These are phyloP conservation scores for Colistium nudipinnis DNA, from an alignment of 2,113 vertebrate genomes.

Conservation along the genomic window DNA sequence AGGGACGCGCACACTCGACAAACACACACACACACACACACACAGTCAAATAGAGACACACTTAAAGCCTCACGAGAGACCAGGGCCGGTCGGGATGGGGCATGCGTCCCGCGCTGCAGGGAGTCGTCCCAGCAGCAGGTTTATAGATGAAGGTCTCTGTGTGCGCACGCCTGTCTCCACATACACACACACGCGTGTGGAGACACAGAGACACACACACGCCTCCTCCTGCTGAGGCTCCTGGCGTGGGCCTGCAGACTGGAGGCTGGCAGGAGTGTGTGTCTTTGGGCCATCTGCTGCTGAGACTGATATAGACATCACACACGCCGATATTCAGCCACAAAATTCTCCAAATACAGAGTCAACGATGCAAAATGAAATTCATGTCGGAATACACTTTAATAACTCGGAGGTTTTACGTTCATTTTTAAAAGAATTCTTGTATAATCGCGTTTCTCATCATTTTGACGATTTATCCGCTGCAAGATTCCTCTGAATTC, in stretches of 20 bases:
- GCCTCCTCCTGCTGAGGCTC: conserved; percentile 50
- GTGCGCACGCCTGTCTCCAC: conserved; percentile 7
- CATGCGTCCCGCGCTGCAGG: conserved; percentile 40
- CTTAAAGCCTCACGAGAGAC: conserved; percentile 30
- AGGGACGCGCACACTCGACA: no score
- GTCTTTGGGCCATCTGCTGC: conserved; percentile 63
- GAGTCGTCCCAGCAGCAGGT: conserved; percentile 46
- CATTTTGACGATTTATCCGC: no score
- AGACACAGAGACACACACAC: conserved; percentile 18
- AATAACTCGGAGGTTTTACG: no score
- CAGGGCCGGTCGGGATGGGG: conserved; percentile 8
- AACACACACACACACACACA: not conserved
- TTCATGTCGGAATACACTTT: no score
- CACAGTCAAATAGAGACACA: conserved; percentile 28
- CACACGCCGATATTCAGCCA: conserved; percentile 10
- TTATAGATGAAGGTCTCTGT: conserved; percentile 46
- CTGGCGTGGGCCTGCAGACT: conserved; percentile 47
- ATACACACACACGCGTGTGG: not conserved
- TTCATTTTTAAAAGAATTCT: no score
- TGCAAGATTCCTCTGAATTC: no score
- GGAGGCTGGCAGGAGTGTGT: conserved; percentile 50
- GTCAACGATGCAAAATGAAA: no score
- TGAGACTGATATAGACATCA: conserved; percentile 57
- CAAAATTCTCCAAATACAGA: not conserved
- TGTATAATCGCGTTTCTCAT: no score